phyloP scores from a whole-genome alignment of 2,888 invertebrate genomes.

The Flexamia atlantica region DNA sequence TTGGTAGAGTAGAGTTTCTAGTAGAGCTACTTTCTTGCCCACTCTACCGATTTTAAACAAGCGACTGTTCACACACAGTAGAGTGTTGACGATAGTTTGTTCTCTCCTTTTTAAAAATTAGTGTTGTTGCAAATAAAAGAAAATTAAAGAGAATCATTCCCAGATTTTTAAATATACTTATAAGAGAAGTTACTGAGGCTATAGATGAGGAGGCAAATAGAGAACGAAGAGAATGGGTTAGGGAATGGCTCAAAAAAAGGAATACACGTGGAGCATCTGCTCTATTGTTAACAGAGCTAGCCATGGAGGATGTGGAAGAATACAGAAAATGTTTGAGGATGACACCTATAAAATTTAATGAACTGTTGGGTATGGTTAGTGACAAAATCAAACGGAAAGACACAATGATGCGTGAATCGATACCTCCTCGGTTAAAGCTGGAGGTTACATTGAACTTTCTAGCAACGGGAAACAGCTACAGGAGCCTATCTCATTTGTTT shows the following conservation, averaged over 20 bases:
- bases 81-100: not conserved
- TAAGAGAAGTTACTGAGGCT: constrained; percentile 9
- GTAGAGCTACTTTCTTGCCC: not conserved
- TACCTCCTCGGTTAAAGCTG: constrained; percentile 58
- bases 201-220: constrained; percentile 56
- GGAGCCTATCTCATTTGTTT: constrained; percentile 59
- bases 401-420: constrained; percentile 52
- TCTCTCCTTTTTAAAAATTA: not conserved
- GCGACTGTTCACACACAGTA: constrained; percentile 17
- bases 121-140: constrained; percentile 7
- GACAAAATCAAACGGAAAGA: constrained; percentile 55
- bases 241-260: constrained; percentile 62
- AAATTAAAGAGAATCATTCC: constrained; percentile 10
- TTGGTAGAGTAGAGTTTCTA: constrained; percentile 14
- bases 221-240: constrained; percentile 60
- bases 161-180: not conserved
- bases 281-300: constrained; percentile 58
- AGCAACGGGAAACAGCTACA: constrained; percentile 62
- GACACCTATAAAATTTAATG: constrained; percentile 57
- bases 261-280: constrained; percentile 61
- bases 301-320: constrained; percentile 62
- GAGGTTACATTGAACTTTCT: constrained; percentile 57
- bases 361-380: constrained; percentile 54
- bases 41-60: not conserved
- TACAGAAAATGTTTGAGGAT: constrained; percentile 62